These are phyloP conservation scores for Nerophis ophidion DNA, from an alignment of 2,113 vertebrate genomes.

Conservation along the genomic window DNA sequence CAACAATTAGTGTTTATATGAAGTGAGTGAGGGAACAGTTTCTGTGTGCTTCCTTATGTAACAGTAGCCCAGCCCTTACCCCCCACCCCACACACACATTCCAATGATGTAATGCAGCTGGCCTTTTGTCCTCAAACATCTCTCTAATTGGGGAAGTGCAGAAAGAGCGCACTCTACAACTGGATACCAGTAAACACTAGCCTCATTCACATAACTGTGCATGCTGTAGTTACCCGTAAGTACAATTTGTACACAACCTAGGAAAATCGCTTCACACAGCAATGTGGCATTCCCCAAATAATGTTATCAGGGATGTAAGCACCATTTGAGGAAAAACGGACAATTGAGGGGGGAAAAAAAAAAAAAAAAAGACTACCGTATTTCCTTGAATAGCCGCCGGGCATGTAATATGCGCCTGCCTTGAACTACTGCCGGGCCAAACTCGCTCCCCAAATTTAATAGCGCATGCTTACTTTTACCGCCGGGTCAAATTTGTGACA, in stretches of 20 bases:
- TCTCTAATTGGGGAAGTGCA: constrained; percentile 51
- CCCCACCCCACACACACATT: constrained; percentile 40
- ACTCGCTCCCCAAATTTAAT: too few relatives aligned
- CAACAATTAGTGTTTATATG: not conserved
- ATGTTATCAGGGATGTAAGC: too few relatives aligned
- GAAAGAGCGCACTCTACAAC: constrained; percentile 22
- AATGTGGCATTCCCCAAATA: too few relatives aligned
- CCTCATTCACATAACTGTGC: constrained; percentile 1
- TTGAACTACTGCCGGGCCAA: too few relatives aligned
- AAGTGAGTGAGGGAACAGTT: constrained; percentile 14
- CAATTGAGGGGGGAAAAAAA: too few relatives aligned
- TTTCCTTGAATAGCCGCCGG: too few relatives aligned
- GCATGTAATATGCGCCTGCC: too few relatives aligned
- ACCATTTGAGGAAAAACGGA: too few relatives aligned
- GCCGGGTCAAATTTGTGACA: too few relatives aligned
- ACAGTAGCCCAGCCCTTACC: constrained; percentile 44
- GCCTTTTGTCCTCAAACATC: constrained; percentile 51
- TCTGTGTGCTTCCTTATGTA: constrained; percentile 47
- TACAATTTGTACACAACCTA: not conserved
- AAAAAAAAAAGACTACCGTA: too few relatives aligned
- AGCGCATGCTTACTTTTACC: too few relatives aligned
- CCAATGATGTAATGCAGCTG: constrained; percentile 70
- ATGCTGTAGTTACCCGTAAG: not conserved
- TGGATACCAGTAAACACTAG: constrained; percentile 12
- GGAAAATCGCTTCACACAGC: too few relatives aligned